phyloP scores from a whole-genome alignment of 2,888 invertebrate species.

The Scrobipalpa costella region DNA sequence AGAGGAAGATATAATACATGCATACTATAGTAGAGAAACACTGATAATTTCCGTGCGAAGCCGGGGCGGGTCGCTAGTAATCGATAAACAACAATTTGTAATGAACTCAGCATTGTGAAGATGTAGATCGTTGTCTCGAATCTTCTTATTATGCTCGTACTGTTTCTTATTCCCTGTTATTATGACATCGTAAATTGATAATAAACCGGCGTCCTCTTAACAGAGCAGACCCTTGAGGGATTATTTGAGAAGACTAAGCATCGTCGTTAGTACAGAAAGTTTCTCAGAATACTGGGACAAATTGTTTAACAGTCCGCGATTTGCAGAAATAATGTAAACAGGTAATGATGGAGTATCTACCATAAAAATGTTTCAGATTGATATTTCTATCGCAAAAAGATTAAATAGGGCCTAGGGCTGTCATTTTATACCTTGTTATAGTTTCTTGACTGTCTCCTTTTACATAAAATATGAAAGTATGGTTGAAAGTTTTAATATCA shows the following conservation, averaged over 20 bases:
- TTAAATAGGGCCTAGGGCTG: no score
- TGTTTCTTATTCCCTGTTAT: slow-evolving; percentile 31
- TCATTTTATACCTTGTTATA: no score
- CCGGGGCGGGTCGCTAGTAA: no score
- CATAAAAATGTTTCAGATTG: neutral
- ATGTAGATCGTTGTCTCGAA: neutral
- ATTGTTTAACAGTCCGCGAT: slow-evolving; percentile 15
- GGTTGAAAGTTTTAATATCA: no score
- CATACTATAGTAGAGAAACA: no score
- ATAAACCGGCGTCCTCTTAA: slow-evolving; percentile 37
- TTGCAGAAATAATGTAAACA: slow-evolving; percentile 10
- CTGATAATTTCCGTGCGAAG: no score
- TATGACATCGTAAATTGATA: slow-evolving; percentile 44
- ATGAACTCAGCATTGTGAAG: neutral
- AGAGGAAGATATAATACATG: no score
- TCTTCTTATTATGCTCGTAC: neutral
- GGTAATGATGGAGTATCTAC: neutral
- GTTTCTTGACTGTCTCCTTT: no score
- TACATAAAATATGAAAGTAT: no score
- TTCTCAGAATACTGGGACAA: slow-evolving; percentile 34
- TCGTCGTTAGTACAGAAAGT: slow-evolving; percentile 34
- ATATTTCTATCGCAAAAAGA: neutral
- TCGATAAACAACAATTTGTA: neutral
- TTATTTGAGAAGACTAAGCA: slow-evolving; percentile 34
- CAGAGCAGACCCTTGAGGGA: slow-evolving; percentile 35